A percentile compares a stretch with the other conserved stretches of the same genome.
Conservation (phyloP, 2,113 vertebrate species). For the Anarrhichthys ocellatus region DNA sequence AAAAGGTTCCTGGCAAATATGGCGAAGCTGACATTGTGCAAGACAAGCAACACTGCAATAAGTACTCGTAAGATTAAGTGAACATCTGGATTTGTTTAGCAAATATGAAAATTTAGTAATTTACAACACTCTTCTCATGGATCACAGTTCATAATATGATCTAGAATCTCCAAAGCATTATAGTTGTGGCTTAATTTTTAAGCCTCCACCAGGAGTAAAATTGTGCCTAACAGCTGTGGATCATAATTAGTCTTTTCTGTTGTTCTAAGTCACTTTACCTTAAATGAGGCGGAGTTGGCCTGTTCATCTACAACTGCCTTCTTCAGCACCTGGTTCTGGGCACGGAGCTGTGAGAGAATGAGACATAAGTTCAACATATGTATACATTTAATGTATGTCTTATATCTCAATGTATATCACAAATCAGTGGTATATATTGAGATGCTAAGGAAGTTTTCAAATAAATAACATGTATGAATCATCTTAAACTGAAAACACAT, state of each 20-base stretch:
- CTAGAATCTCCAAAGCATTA: neutral
- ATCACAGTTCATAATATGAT: neutral
- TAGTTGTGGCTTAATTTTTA: neutral
- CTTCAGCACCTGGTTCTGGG: slow-evolving; percentile 98
- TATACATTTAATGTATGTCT: no score
- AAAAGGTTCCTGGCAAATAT: neutral
- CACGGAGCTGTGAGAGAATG: slow-evolving; percentile 88
- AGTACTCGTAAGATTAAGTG: neutral
- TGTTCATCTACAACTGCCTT: slow-evolving; percentile 98
- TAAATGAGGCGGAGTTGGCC: slow-evolving; percentile 89
- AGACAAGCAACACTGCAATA: neutral
- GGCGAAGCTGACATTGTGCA: neutral
- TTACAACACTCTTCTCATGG: neutral
- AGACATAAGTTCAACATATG: neutral
- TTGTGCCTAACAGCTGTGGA: neutral
- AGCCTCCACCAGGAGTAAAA: no score
- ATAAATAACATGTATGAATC: neutral
- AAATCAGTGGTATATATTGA: neutral
- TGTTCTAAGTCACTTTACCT: slow-evolving; percentile 84
- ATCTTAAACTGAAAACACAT: neutral
- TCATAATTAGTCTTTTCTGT: neutral
- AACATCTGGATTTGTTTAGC: neutral
- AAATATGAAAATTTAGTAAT: neutral
- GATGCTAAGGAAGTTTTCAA: neutral
- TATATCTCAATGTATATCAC: no score